Evolutionary conservation across 2,888 invertebrate genomes (phyloP), one percentile per base, ranked within the genome.

Genomic region (Conchocele bisecta): DNA sequence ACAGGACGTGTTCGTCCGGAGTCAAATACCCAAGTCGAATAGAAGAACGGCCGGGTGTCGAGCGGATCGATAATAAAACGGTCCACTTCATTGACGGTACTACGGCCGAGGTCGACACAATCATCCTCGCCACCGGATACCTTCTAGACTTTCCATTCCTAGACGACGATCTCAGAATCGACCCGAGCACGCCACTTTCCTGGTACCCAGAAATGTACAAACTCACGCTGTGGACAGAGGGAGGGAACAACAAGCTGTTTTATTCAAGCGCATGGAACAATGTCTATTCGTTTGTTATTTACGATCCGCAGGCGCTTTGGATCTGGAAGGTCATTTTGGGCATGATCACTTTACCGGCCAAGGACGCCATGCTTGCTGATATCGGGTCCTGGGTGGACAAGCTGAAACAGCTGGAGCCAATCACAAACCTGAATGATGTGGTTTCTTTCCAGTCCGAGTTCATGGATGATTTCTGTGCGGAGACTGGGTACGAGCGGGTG

Each of bases 21-120:
- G n/a, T 41, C 39, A 53, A 35, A 22, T 51, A 59, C 59, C 44
- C 46, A 37, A 15, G 26, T 11, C 41, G 46, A 20, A 46, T 67
- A 13, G 29, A 42, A 29, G 67, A 68, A 20, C 58, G 60, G 3
- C 67, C 60, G 2, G 17, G 54, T 13, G 53, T 22, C 31, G 26
- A n/a, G 29, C 39, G 28, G 24, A 41, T 59, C 6, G 28, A 56
- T 1, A 53, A 22, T n/a, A 24, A 41, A 22, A 56, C 41, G 4
- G 41, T 24, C 1, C 28, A n/a, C 13, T 56, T 56, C 22, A 28
- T 3, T 13, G 56, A 56, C 17, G 56, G 41, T 0, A 24, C 56
- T 9, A n/a, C 11, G 26, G 26, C 33, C 3, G 51, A 51, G 2
- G 31, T 31, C 22, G 51, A 51, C 17, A 22, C 17, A 5, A 11